These are phyloP conservation scores for Erynnis tages DNA, from an alignment of 2,888 invertebrate species.

Conservation along the genomic window DNA sequence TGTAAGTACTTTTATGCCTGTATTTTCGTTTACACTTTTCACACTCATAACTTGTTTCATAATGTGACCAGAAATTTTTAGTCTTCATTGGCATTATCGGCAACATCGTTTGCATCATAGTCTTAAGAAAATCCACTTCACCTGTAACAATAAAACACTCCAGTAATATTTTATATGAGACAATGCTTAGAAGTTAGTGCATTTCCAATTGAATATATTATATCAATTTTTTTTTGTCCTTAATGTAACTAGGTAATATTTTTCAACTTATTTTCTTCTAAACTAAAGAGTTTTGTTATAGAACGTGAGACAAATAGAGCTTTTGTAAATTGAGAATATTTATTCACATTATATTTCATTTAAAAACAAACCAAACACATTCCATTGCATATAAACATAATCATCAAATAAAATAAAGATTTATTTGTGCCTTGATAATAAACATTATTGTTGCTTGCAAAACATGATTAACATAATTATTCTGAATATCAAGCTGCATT, in stretches of 20 bases:
- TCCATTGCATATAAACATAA: slow-evolving; percentile 61
- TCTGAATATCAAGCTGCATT: too few species aligned
- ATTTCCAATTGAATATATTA: too few species aligned
- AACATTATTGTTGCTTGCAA: too few species aligned
- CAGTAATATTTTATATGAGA: slow-evolving; percentile 20
- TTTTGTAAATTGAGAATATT: slow-evolving; percentile 72
- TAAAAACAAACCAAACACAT: slow-evolving; percentile 77
- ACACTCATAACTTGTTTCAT: slow-evolving; percentile 78
- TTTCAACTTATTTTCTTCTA: not conserved
- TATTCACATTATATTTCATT: slow-evolving; percentile 74
- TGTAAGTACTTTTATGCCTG: slow-evolving; percentile 87
- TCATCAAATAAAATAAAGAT: slow-evolving; percentile 45
- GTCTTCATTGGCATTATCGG: slow-evolving; percentile 76
- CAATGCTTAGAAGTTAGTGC: slow-evolving; percentile 23
- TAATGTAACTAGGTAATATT: too few species aligned
- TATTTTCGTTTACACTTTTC: slow-evolving; percentile 87
- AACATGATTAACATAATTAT: too few species aligned
- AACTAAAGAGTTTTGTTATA: slow-evolving; percentile 5
- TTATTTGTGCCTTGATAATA: slow-evolving; percentile 50
- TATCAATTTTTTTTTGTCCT: slow-evolving; percentile 4
- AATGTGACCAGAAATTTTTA: slow-evolving; percentile 75
- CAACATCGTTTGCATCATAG: slow-evolving; percentile 75
- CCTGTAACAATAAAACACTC: slow-evolving; percentile 70
- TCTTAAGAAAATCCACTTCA: slow-evolving; percentile 76
- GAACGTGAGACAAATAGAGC: slow-evolving; percentile 42